Base-by-base conservation (phyloP, 1,140 invertebrate species). In the Eupristina koningsbergeri region DNA sequence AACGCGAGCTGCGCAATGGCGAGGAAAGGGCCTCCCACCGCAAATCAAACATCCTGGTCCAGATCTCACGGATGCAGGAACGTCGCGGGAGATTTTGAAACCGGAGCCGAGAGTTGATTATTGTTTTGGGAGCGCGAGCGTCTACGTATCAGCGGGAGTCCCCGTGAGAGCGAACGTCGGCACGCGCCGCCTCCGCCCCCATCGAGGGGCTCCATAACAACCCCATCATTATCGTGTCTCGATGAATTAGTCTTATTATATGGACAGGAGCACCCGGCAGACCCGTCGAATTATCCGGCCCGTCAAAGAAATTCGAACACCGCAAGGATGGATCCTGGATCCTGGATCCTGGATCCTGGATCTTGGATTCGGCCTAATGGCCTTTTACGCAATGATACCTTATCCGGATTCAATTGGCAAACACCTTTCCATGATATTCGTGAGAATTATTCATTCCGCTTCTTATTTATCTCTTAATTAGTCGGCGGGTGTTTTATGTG, bases 141-240 rank as follows among this genome's bases (percentile, higher is more conserved):
- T 78, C 47, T 31, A 36, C 29, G 19, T 34, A 36, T 47, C 76
- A 75, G 77, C 76, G 77, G 83, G 77, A 75, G 67, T 78, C 61
- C 39, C 63, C 29, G 58, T 19, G 73, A n/a, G 29, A 53, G 34
- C 34, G 81, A 77, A 86, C 81, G 88, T 34, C 73, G 87, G 81
- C 88, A 89, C 88, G 88, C 88, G 88, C 74, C 87, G 22, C 1
- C 69, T 19, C 75, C 82, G 63, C 79, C 78, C 76, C 83, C 88
- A 80, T 79, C 69, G 79, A 81, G 53, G 67, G 39, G 77, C 86
- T 63, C 85, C 79, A 82, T 89, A 89, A 89, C 87, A 87, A 90
- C 85, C 87, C 87, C 87, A 87, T 90, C 88, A 88, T 91, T 91
- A 91, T 89, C 87, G 83, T 90, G 90, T 91, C 89, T 83, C 74